Conservation (phyloP, 2,888 invertebrate species). For the Epistrophe eligans region DNA sequence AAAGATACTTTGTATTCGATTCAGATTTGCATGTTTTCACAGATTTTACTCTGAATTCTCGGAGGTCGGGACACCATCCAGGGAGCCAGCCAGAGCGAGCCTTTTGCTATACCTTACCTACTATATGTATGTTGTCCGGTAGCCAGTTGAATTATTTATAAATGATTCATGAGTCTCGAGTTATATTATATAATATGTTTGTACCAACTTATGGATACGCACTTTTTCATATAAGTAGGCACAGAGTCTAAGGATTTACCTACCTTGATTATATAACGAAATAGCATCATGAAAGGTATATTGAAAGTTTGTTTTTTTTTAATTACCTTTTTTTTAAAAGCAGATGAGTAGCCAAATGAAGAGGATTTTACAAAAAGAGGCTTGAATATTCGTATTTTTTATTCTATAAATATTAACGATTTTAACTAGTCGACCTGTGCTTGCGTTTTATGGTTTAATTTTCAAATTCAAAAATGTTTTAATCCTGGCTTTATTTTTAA, state of each 20-base stretch:
- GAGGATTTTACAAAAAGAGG: no score
- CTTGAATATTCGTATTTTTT: no score
- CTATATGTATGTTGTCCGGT: conserved; percentile 37
- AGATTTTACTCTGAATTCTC: conserved; percentile 21
- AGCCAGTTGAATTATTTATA: conserved; percentile 53
- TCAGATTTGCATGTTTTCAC: conserved; percentile 44
- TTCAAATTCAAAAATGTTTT: no score
- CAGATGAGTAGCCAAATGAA: no score
- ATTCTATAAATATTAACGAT: no score
- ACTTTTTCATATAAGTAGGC: conserved; percentile 11
- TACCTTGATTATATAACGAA: not conserved
- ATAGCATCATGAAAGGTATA: not conserved
- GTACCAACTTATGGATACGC: conserved; percentile 18
- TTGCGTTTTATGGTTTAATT: no score
- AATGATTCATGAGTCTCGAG: conserved; percentile 60
- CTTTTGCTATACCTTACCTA: not conserved
- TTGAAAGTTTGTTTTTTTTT: not conserved
- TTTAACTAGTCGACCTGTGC: no score
- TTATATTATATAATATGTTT: not conserved
- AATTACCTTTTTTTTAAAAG: not conserved
- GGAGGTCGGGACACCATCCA: not conserved
- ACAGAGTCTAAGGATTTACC: conserved; percentile 17
- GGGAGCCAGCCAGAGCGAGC: not conserved
- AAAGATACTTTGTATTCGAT: conserved; percentile 35
- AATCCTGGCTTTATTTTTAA: no score